Percentiles rank a stretch among this genome's conserved stretches.
phyloP scores from a whole-genome alignment of 2,113 vertebrate species.

The Sander vitreus region DNA sequence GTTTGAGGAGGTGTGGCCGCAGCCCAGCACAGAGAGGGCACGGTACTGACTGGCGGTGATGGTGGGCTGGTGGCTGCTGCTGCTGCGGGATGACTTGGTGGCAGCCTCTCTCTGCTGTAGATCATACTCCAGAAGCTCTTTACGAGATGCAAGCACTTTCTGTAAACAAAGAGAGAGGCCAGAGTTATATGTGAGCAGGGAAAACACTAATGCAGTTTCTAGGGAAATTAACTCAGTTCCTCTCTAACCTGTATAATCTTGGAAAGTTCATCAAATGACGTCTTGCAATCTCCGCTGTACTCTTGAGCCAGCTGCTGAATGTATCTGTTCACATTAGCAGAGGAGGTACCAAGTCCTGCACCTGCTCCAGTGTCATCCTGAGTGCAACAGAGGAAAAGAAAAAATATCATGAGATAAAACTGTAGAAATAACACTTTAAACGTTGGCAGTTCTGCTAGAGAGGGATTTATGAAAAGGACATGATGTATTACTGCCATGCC shows the following conservation, averaged over 20 bases:
- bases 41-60: slow-evolving; percentile 98
- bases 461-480: neutral
- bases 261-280: slow-evolving; percentile 97
- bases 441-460: neutral
- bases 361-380: slow-evolving; percentile 93
- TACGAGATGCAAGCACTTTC: slow-evolving; percentile 99
- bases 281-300: slow-evolving; percentile 98
- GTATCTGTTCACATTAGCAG: slow-evolving; percentile 97
- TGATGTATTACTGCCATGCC: neutral
- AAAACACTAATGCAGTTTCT: neutral
- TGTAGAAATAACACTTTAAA: neutral
- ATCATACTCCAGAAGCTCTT: slow-evolving; percentile 97
- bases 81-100: slow-evolving; percentile 91
- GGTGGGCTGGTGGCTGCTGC: slow-evolving; percentile 91
- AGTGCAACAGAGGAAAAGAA: neutral
- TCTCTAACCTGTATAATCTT: slow-evolving; percentile 96
- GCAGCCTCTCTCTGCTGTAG: slow-evolving; percentile 97
- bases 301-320: slow-evolving; percentile 98
- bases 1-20: slow-evolving; percentile 96
- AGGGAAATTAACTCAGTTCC: neutral
- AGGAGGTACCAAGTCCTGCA: slow-evolving; percentile 92
- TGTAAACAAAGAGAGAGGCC: slow-evolving; percentile 62
- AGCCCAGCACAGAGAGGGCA: slow-evolving; percentile 93
- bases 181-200: neutral
- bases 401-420: neutral